Evolutionary conservation across 2,113 vertebrate species (phyloP), one percentile per base, ranked within the genome.

Genomic region (Halichoeres trimaculatus): DNA sequence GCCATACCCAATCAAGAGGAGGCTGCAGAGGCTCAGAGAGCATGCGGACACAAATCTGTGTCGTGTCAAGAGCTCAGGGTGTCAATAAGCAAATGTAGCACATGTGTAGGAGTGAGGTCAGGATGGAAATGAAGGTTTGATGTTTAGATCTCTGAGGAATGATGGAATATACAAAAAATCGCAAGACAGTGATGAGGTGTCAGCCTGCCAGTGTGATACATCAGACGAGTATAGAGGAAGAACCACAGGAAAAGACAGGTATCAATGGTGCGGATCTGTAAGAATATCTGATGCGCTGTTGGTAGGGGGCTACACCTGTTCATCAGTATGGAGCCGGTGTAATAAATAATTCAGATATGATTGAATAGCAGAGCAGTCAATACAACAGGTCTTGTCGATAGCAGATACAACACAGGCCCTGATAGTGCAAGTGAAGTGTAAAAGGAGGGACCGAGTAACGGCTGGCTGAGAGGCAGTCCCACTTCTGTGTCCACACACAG

Each of bases 271-370:
- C 34, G 43, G 26, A 69, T 74, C 74, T 71, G 59, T 30, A 50
- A 80, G 71, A 71, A 79, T 72, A 69, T 87, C 76, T 70, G 70
- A 82, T 54, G 48, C 72, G 57, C 70, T 86, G 75, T 68, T 77
- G 45, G 47, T 76, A 59, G 43, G 64, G 63, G 69, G 57, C n/a
- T 47, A 30, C 62, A 76, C 78, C 54, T 61, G 78, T 85, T 84
- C 81, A 80, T 82, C 66, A 74, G 47, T 36, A 36, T 78, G 67
- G 68, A 58, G 62, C 65, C 48, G n/a, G 38, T 57, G 20, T 60
- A 4, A 78, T 91, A 70, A 89, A 91, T 90, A 72, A 90, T 91
- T 90, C 74, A 86, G 56, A 36, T 76, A 48, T 68, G 59, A 81
- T 75, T 76, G 66, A 80, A 85, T 68, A 76, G 88, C 81, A 74